Base-by-base conservation (phyloP, 1,140 invertebrate genomes). In the Saxidomus purpurata region DNA sequence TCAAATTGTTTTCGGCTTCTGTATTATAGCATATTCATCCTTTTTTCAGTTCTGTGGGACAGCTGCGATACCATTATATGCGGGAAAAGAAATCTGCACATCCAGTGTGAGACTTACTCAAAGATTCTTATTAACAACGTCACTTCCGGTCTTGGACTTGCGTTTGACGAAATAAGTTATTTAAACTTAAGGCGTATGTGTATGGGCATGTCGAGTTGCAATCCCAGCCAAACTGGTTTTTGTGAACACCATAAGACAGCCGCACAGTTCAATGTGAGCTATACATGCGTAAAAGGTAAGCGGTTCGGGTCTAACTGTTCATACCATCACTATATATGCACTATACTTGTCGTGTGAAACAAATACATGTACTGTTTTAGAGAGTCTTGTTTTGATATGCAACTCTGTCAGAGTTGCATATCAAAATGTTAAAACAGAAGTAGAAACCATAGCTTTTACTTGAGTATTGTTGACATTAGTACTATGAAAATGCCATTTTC, bases 1-100 rank as follows among this genome's bases (percentile, higher is more conserved):
- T n/a, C n/a, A n/a, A n/a, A n/a, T n/a, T n/a, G n/a, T n/a, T n/a
- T n/a, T n/a, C n/a, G n/a, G n/a, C n/a, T n/a, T n/a, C n/a, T n/a
- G n/a, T n/a, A n/a, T n/a, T n/a, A n/a, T n/a, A n/a, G n/a, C n/a
- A n/a, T n/a, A n/a, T n/a, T n/a, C n/a, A n/a, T n/a, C 43, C 22
- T 79, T 25, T 55, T 79, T 79, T 34, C 83, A 85, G 83, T 76
- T 31, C 25, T 85, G 34, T 85, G 83, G 83, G 69, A 52, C n/a
- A 85, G 63, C 34, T 85, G 83, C n/a, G 83, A 85, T 28, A 74
- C 63, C 15, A 28, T 22, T 19, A 55, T 85, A 13, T 85, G 83
- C 34, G 28, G 67, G 3, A n/a, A n/a, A 25, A 9, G 4, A 8
- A 43, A 71, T 38, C n/a, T 85, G 9, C 49, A 55, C 31, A 85